Conservation (phyloP, 2,797 vertebrate species). For the Falco biarmicus region DNA sequence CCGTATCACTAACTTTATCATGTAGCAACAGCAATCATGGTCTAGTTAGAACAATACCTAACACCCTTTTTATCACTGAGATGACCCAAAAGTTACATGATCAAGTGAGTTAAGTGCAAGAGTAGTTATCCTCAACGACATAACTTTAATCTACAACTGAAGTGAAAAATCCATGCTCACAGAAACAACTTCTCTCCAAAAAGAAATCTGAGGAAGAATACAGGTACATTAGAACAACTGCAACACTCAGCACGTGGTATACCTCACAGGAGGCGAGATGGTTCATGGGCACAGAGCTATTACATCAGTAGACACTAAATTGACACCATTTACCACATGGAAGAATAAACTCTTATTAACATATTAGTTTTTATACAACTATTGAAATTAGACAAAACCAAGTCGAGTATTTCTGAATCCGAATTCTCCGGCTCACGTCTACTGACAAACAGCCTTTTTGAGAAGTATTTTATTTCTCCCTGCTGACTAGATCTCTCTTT, state of each 20-base stretch:
- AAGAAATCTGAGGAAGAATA: not conserved
- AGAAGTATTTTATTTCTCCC: not conserved
- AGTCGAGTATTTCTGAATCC: not conserved
- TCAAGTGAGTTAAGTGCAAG: not conserved
- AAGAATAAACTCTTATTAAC: rapidly evolving
- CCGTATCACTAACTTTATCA: not conserved
- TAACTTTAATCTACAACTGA: not conserved
- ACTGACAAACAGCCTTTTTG: rapidly evolving
- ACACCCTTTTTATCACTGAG: not conserved
- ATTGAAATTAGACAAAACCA: rapidly evolving
- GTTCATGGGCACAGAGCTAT: not conserved
- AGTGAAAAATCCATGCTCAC: not conserved
- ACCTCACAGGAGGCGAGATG: not conserved
- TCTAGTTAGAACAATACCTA: not conserved
- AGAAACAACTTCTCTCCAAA: not conserved
- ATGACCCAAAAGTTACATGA: rapidly evolving
- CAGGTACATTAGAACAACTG: not conserved
- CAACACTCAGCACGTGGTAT: not conserved
- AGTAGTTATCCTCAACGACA: not conserved
- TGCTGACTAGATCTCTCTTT: not conserved
- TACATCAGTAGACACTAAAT: not conserved
- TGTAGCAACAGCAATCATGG: not conserved
- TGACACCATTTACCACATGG: not conserved
- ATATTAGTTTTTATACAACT: rapidly evolving
- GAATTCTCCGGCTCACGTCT: not conserved